Conservation (phyloP, 2,113 vertebrate species). For the Elaphurus davidianus region DNA sequence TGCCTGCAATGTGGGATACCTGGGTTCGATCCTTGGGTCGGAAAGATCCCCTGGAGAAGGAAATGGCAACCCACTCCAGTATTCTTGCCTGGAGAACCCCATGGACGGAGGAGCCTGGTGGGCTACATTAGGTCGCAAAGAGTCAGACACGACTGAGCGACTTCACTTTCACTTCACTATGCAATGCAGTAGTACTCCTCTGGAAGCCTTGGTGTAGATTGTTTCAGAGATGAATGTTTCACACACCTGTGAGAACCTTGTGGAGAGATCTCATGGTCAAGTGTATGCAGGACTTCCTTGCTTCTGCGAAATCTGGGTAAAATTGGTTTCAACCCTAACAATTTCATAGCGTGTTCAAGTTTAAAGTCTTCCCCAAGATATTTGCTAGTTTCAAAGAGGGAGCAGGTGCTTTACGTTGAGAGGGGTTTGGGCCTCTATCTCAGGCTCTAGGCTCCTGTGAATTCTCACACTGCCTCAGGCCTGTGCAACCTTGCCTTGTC, state of each 20-base stretch:
- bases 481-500: not conserved
- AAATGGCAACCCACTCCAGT: too few relatives aligned
- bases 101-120: too few relatives aligned
- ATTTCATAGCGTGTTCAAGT: not conserved
- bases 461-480: not conserved
- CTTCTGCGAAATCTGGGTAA: not conserved
- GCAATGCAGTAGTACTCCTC: not conserved
- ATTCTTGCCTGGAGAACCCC: too few relatives aligned
- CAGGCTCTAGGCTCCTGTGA: not conserved
- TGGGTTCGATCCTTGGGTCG: too few relatives aligned
- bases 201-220: not conserved
- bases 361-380: not conserved
- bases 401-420: too few relatives aligned
- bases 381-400: not conserved
- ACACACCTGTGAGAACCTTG: not conserved
- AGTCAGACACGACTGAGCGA: too few relatives aligned
- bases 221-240: not conserved
- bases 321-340: not conserved
- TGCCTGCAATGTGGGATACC: too few relatives aligned
- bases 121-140: too few relatives aligned
- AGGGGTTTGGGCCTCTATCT: not conserved
- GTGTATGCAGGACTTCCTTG: not conserved
- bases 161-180: too few relatives aligned
- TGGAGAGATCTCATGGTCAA: not conserved
- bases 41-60: too few relatives aligned